Evolutionary conservation across 2,113 vertebrate species (phyloP).

Genomic region (Aspidoscelis tigris): DNA sequence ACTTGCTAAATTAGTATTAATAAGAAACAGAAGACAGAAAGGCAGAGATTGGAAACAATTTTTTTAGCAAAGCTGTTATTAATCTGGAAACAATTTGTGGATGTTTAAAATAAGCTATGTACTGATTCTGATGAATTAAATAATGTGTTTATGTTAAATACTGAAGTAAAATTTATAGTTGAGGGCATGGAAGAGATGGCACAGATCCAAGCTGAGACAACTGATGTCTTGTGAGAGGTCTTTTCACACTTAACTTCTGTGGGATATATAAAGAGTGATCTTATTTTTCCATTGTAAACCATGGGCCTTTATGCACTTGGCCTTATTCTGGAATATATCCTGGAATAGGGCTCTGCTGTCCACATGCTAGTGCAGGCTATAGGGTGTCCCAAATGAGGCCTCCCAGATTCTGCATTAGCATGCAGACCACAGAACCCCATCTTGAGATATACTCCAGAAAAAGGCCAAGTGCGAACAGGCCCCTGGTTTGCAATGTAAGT

Average conservation of each 20-base stretch:
- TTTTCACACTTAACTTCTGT: too few species aligned
- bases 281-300: not conserved
- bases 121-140: not conserved
- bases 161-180: not conserved
- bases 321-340: too few species aligned
- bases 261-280: not conserved
- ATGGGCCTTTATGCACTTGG: not conserved
- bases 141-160: not conserved
- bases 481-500: constrained; percentile 2
- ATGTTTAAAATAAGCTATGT: not conserved
- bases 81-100: constrained; percentile 4
- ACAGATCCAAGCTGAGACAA: not conserved
- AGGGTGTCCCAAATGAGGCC: too few species aligned
- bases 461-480: too few species aligned
- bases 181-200: not conserved
- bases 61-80: not conserved
- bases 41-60: not conserved
- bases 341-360: too few species aligned
- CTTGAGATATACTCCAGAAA: too few species aligned
- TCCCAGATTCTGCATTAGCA: too few species aligned
- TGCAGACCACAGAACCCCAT: too few species aligned
- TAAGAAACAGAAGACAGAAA: not conserved
- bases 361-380: too few species aligned
- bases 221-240: not conserved
- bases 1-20: not conserved